Evolutionary conservation across 2,797 vertebrate genomes (phyloP).

Genomic region (Margarornis squamiger): DNA sequence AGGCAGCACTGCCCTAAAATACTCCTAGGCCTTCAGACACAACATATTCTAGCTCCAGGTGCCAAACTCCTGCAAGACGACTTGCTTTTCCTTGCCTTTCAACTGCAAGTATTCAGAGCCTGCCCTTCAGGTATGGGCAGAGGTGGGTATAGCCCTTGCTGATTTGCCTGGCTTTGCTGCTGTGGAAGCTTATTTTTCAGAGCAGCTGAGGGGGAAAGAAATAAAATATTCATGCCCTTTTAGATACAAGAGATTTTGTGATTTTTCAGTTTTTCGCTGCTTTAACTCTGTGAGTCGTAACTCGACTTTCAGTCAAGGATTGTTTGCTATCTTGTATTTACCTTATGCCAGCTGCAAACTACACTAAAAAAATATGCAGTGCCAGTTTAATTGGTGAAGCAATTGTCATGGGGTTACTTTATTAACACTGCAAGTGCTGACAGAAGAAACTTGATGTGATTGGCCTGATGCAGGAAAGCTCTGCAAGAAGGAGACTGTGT

Average conservation of each 20-base stretch:
- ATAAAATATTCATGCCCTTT: neutral
- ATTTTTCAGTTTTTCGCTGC: neutral
- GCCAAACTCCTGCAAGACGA: neutral
- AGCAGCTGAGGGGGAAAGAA: neutral
- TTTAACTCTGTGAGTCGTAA: neutral
- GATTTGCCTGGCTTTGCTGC: neutral
- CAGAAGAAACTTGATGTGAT: neutral
- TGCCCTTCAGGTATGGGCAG: neutral
- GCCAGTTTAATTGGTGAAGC: neutral
- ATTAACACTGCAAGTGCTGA: neutral
- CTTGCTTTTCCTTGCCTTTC: neutral
- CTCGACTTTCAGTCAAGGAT: neutral
- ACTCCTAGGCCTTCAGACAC: neutral
- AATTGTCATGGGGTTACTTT: neutral
- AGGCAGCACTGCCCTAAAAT: conserved; percentile 1
- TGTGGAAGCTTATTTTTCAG: neutral
- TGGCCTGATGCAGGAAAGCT: neutral
- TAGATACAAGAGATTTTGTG: neutral
- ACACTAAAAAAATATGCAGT: neutral
- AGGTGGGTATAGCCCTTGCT: neutral
- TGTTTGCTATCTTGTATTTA: neutral
- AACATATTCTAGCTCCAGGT: neutral
- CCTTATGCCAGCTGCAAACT: neutral
- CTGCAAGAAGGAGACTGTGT: neutral
- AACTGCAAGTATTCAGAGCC: neutral